These are phyloP conservation scores for Nanorana parkeri DNA, from an alignment of 2,113 vertebrate species.

Conservation along the genomic window DNA sequence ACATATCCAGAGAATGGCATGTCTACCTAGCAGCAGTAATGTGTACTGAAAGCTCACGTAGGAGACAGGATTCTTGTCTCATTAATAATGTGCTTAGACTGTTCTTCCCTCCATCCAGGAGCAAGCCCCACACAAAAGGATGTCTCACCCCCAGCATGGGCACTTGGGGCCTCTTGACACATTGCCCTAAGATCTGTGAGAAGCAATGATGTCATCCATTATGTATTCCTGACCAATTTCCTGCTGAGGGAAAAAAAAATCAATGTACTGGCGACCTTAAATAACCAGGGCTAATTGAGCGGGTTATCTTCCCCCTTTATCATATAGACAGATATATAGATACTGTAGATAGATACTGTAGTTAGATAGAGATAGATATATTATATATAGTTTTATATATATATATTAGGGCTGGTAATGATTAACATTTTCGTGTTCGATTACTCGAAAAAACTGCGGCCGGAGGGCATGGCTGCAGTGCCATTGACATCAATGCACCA, in stretches of 20 bases:
- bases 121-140: slow-evolving; percentile 19
- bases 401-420: no score
- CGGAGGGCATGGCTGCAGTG: no score
- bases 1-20: slow-evolving; percentile 9
- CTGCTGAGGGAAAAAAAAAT: slow-evolving; percentile 6
- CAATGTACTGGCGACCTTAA: slow-evolving; percentile 11
- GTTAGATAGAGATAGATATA: background rate
- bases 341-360: no score
- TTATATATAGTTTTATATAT: background rate
- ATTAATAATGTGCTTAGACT: slow-evolving; percentile 42
- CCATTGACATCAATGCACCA: no score
- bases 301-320: background rate
- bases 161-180: slow-evolving; percentile 29
- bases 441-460: no score
- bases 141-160: slow-evolving; percentile 16
- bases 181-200: slow-evolving; percentile 10
- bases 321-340: no score
- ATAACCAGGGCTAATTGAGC: slow-evolving; percentile 9
- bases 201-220: slow-evolving; percentile 27
- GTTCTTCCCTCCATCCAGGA: slow-evolving; percentile 17
- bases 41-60: slow-evolving; percentile 28
- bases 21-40: slow-evolving; percentile 32
- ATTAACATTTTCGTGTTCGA: no score
- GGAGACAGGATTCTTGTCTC: slow-evolving; percentile 46
- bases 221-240: slow-evolving; percentile 24